Conservation (phyloP, 2,113 vertebrate species). For the Sphyrna mokarran region DNA sequence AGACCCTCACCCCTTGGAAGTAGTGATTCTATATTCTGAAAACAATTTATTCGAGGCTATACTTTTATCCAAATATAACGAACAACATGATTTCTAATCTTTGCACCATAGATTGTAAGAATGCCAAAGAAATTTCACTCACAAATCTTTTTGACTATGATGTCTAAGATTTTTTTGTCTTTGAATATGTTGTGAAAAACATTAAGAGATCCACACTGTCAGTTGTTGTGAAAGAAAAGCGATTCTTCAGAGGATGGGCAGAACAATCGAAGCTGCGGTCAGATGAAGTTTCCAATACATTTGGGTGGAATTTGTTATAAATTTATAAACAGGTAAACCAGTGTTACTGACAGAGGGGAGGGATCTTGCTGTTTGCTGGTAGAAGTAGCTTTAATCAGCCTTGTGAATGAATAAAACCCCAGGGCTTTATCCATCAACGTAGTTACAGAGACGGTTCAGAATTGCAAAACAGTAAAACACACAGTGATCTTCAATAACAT, state of each 20-base stretch:
- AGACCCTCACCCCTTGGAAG: slow-evolving; percentile 50
- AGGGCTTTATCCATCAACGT: neutral
- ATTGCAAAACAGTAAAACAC: neutral
- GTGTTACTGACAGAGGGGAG: neutral
- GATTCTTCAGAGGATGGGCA: neutral
- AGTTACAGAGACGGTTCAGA: neutral
- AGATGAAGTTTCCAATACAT: neutral
- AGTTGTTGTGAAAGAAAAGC: neutral
- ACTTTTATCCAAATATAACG: slow-evolving; percentile 53
- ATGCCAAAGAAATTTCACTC: neutral
- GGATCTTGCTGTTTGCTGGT: neutral
- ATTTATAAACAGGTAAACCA: neutral
- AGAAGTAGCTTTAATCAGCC: neutral
- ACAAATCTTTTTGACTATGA: neutral
- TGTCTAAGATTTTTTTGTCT: neutral
- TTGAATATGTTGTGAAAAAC: neutral
- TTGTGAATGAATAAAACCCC: neutral
- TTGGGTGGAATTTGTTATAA: neutral
- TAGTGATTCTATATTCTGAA: slow-evolving; percentile 49
- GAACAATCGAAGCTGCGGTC: neutral
- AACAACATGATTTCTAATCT: slow-evolving; percentile 51
- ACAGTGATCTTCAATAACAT: neutral
- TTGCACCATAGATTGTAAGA: slow-evolving; percentile 44
- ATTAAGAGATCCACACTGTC: neutral
- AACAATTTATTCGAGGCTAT: slow-evolving; percentile 49